A percentile compares a stretch with the other conserved stretches of the same genome.
Evolutionary conservation across 2,888 invertebrate species (phyloP).

Genomic region (Adelphocoris suturalis): DNA sequence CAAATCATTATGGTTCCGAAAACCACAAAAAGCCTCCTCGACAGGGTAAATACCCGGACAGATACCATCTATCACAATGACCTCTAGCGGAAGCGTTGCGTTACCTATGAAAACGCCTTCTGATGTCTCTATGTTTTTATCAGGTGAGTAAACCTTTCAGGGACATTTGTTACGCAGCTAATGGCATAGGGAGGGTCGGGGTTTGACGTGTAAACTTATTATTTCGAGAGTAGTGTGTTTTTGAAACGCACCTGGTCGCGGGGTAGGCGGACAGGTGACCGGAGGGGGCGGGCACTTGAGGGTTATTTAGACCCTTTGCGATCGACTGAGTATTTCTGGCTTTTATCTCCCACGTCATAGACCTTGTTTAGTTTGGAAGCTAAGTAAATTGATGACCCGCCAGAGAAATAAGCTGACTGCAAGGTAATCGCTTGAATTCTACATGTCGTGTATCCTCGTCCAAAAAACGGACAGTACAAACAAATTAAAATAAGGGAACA

Average conservation of each 20-base stretch:
- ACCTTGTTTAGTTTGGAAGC: too few relatives aligned
- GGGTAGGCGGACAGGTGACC: neutral
- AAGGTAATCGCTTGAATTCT: too few relatives aligned
- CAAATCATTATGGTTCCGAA: neutral
- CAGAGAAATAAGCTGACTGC: too few relatives aligned
- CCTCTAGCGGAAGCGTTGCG: neutral
- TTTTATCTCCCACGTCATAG: neutral
- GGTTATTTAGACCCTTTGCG: constrained; percentile 4
- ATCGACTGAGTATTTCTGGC: neutral
- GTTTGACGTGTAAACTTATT: constrained; percentile 32
- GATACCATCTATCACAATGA: constrained; percentile 12
- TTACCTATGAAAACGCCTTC: neutral
- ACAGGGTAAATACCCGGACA: constrained; percentile 15
- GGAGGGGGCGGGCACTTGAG: neutral
- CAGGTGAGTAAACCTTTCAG: neutral
- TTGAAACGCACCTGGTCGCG: neutral
- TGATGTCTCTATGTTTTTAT: constrained; percentile 19
- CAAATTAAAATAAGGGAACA: too few relatives aligned
- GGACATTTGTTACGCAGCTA: neutral
- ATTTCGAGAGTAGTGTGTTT: constrained; percentile 20
- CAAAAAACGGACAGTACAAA: too few relatives aligned
- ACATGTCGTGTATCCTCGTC: too few relatives aligned
- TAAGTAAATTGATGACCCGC: too few relatives aligned
- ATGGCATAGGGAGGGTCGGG: neutral
- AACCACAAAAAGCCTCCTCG: neutral